These are phyloP conservation scores for Sclerodermus sp. DNA, from an alignment of 2,888 invertebrate species.

Conservation along the genomic window DNA sequence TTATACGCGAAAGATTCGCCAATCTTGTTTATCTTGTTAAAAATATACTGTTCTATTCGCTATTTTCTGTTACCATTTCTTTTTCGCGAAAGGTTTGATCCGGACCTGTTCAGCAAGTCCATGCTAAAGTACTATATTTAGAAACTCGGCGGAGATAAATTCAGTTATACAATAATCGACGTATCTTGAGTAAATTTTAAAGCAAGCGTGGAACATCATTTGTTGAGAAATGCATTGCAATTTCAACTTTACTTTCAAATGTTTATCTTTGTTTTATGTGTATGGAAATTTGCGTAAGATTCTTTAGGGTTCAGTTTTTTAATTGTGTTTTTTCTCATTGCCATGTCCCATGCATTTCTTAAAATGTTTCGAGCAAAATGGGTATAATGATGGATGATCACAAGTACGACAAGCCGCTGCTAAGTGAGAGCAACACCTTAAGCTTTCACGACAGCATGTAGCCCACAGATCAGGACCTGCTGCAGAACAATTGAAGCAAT, in stretches of 20 bases:
- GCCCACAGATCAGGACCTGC: slow-evolving; percentile 54
- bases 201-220: too few relatives aligned
- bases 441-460: slow-evolving; percentile 51
- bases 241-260: too few relatives aligned
- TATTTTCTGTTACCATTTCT: neutral
- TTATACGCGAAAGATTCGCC: neutral
- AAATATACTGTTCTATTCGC: slow-evolving; percentile 12
- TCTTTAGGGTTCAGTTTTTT: too few relatives aligned
- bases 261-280: too few relatives aligned
- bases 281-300: too few relatives aligned
- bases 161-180: slow-evolving; percentile 24
- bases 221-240: too few relatives aligned
- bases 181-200: too few relatives aligned
- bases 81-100: slow-evolving; percentile 16
- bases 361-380: slow-evolving; percentile 55
- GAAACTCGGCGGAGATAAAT: slow-evolving; percentile 22
- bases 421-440: slow-evolving; percentile 54
- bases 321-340: slow-evolving; percentile 36
- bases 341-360: slow-evolving; percentile 48
- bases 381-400: slow-evolving; percentile 49
- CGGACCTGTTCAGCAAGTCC: slow-evolving; percentile 28
- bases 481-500: slow-evolving; percentile 51
- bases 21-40: neutral
- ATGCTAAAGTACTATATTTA: slow-evolving; percentile 29
- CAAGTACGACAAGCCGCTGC: slow-evolving; percentile 55